Evolutionary conservation across 2,888 invertebrate species (phyloP).

Genomic region (Caenorhabditis plicata): DNA sequence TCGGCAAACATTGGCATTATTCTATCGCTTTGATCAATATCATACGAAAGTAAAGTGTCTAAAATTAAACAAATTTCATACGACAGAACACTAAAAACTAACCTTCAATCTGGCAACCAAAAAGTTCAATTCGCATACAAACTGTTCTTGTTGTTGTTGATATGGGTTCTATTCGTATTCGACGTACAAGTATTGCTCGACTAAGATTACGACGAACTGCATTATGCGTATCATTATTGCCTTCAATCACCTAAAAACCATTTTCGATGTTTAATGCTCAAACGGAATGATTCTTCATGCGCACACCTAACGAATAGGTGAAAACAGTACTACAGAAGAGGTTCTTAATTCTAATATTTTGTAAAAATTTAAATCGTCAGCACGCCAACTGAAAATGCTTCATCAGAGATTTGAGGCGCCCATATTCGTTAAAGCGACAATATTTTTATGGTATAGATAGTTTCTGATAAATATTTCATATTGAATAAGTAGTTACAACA

Average conservation of each 20-base stretch:
- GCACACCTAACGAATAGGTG: too few relatives aligned
- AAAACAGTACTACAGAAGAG: too few relatives aligned
- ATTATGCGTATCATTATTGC: conserved; percentile 84
- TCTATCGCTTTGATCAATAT: conserved; percentile 58
- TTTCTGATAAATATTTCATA: too few relatives aligned
- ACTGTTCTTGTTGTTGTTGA: conserved; percentile 81
- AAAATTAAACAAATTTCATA: conserved; percentile 50
- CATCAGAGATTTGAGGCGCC: too few relatives aligned
- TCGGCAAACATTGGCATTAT: conserved; percentile 30
- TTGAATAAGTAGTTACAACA: too few relatives aligned
- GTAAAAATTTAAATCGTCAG: too few relatives aligned
- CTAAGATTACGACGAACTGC: conserved; percentile 78
- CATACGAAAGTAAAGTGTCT: conserved; percentile 83
- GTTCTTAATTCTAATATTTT: too few relatives aligned
- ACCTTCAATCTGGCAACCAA: conserved; percentile 85
- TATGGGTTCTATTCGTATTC: conserved; percentile 81
- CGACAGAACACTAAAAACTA: conserved; percentile 54
- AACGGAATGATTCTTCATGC: too few relatives aligned
- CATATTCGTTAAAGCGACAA: too few relatives aligned
- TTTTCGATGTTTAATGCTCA: too few relatives aligned
- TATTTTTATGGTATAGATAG: too few relatives aligned
- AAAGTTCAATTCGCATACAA: conserved; percentile 87
- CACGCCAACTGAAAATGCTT: too few relatives aligned
- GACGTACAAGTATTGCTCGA: conserved; percentile 79
- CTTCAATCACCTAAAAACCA: conserved; percentile 73